A percentile compares a stretch with the other conserved stretches of the same genome.
phyloP scores from a whole-genome alignment of 2,113 vertebrate species.

The Pungitius pungitius region DNA sequence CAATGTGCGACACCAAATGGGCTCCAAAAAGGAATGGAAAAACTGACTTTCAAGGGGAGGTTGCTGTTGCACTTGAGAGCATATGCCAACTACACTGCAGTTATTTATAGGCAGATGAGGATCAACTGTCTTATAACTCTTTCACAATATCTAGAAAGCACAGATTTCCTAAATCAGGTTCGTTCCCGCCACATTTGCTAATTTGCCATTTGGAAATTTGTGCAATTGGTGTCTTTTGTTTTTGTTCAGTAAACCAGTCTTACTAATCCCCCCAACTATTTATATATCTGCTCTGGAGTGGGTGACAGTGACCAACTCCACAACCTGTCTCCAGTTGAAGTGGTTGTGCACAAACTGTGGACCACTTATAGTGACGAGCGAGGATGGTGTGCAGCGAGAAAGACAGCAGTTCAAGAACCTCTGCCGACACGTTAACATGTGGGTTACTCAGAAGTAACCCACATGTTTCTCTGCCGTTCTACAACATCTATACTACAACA shows the following conservation, averaged over 20 bases:
- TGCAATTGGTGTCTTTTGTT: conserved; percentile 8
- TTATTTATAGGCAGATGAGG: conserved; percentile 44
- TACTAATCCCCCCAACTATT: conserved; percentile 20
- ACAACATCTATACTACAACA: too few species aligned
- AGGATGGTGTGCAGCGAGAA: not conserved
- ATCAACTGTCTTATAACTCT: conserved; percentile 11
- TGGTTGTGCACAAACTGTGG: conserved; percentile 23
- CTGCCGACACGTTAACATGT: not conserved
- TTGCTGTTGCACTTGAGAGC: conserved; percentile 24
- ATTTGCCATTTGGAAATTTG: conserved; percentile 19
- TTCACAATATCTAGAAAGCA: conserved; percentile 27
- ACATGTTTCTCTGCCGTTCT: too few species aligned
- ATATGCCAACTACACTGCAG: conserved; percentile 19
- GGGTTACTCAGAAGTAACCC: too few species aligned
- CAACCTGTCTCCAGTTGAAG: conserved; percentile 32
- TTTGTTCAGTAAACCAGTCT: conserved; percentile 9
- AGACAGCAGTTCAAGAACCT: conserved; percentile 5
- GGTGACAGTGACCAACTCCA: conserved; percentile 37
- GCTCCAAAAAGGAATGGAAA: conserved; percentile 53
- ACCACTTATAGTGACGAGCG: too few species aligned
- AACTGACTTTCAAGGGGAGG: conserved; percentile 44
- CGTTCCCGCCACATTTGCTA: conserved; percentile 7
- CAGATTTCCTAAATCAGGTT: conserved; percentile 7
- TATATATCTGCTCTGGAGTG: conserved; percentile 40
- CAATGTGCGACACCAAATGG: conserved; percentile 9